Conservation (phyloP, 2,797 vertebrate species). For the Hoplostethus atlanticus region DNA sequence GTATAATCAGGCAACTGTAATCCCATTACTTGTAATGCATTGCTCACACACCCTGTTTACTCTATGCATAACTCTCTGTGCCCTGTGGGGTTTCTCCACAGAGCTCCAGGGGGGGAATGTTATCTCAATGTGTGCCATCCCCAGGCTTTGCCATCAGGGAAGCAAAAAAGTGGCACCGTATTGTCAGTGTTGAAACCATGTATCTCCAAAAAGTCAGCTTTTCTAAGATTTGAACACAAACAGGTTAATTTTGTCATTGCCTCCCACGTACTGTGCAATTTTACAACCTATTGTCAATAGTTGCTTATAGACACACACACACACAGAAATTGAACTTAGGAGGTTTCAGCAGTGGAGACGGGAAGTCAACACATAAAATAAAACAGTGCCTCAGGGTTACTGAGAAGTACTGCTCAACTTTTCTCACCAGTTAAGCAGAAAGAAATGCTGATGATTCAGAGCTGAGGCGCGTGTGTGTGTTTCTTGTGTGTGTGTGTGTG, state of each 20-base stretch:
- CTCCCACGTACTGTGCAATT: constrained; percentile 8
- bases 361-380: constrained; percentile 11
- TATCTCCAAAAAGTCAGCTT: not conserved
- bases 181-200: not conserved
- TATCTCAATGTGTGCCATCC: constrained; percentile 30
- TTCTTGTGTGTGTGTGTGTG: too few species aligned
- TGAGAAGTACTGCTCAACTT: constrained; percentile 29
- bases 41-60: not conserved
- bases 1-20: constrained; percentile 5
- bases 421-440: constrained; percentile 47
- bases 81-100: constrained; percentile 21
- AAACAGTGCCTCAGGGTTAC: constrained; percentile 37
- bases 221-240: not conserved
- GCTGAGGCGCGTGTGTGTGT: too few species aligned
- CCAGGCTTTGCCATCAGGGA: constrained; percentile 36
- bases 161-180: not conserved
- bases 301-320: not conserved
- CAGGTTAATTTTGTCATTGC: constrained; percentile 3
- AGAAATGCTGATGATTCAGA: constrained; percentile 55
- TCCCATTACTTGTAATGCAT: constrained; percentile 35
- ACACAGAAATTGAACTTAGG: constrained; percentile 1
- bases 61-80: constrained; percentile 5
- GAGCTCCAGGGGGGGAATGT: constrained; percentile 24
- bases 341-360: constrained; percentile 19
- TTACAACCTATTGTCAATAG: constrained; percentile 35